Base-by-base conservation (phyloP, 1,140 invertebrate genomes). In the Melitaea cinxia region DNA sequence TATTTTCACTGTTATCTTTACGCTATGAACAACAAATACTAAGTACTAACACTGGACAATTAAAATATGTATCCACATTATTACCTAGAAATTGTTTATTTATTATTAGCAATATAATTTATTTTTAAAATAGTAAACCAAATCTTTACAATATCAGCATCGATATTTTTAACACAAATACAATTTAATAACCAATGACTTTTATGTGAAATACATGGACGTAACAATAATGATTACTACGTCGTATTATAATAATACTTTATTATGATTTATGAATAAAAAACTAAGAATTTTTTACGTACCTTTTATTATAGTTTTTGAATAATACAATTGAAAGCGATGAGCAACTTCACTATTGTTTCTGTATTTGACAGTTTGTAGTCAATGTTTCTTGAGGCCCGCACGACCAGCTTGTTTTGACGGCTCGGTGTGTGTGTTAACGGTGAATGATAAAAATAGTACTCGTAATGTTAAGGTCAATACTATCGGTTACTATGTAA, bases 401-500 rank as follows among this genome's bases (percentile, higher is more conserved):
- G 39, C 58, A n/a, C 61, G 52, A 30, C 65, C 65, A 67, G 61
- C 65, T 30, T 67, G 14, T 67, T 67, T 66, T 54, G 35, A 50
- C 53, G 55, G 21, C 42, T 17, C 35, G 42, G 30, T 39, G 23
- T 12, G 15, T 17, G 37, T 42, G 14, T 45, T 64, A 64, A 64
- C 26, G 50, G 39, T 55, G 33, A 58, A 57, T 54, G 67, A 69
- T 64, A 69, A 69, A 69, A 69, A 69, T 64, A 69, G 60, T 58
- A 15, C 55, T 21, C n/a, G 6, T 12, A 10, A 42, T 10, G 50
- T 35, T 61, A 60, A 56, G 65, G 65, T 37, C 49, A 49, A 55
- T 49, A 17, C 17, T 45, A 54, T 54, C 39, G 14, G 10, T 39
- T 45, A 26, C 53, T 17, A 33, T 65, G 63, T 42, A 42, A 56